A percentile compares a stretch with the other conserved stretches of the same genome.
These are phyloP conservation scores for Azorinus chamasolen DNA, from an alignment of 2,888 invertebrate species.

Conservation along the genomic window DNA sequence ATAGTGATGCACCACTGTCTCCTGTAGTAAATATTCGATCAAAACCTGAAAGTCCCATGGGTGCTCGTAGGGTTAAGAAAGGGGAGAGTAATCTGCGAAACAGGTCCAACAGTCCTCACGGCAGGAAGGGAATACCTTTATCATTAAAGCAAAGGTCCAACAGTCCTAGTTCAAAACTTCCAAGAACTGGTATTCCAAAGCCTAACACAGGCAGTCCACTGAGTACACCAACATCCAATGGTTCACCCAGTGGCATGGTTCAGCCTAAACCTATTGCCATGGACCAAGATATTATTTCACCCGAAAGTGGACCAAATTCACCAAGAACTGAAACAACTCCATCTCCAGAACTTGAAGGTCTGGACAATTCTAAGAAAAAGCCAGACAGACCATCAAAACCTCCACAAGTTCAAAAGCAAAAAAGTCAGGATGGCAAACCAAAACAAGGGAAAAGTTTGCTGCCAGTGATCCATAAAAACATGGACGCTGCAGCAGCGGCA, in stretches of 20 bases:
- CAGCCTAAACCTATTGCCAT: constrained; percentile 52
- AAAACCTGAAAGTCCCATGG: constrained; percentile 49
- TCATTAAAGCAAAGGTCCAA: constrained; percentile 47
- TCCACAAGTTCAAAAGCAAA: constrained; percentile 55
- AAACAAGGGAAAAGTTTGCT: constrained; percentile 60
- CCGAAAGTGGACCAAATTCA: constrained; percentile 10
- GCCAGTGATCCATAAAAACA: constrained; percentile 59
- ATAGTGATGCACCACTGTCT: constrained; percentile 42
- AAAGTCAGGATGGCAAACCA: constrained; percentile 54
- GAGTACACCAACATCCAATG: constrained; percentile 27
- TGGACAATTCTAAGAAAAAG: constrained; percentile 42
- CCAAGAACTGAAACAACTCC: constrained; percentile 19
- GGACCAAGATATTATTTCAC: constrained; percentile 20
- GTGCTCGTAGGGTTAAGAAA: constrained; percentile 29
- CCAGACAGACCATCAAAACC: constrained; percentile 63
- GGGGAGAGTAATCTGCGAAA: constrained; percentile 50
- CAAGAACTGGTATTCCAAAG: constrained; percentile 23
- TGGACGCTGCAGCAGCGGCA: constrained; percentile 43
- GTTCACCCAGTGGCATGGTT: constrained; percentile 40
- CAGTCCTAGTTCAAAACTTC: constrained; percentile 45
- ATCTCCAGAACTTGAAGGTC: constrained; percentile 21
- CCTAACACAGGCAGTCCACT: constrained; percentile 34
- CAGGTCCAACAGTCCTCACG: constrained; percentile 59
- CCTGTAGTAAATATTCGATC: constrained; percentile 21
- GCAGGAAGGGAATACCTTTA: constrained; percentile 53